Percentiles rank a stretch among this genome's conserved stretches.
These are phyloP conservation scores for Euleptes europaea DNA, from an alignment of 2,113 vertebrate genomes.

Conservation along the genomic window DNA sequence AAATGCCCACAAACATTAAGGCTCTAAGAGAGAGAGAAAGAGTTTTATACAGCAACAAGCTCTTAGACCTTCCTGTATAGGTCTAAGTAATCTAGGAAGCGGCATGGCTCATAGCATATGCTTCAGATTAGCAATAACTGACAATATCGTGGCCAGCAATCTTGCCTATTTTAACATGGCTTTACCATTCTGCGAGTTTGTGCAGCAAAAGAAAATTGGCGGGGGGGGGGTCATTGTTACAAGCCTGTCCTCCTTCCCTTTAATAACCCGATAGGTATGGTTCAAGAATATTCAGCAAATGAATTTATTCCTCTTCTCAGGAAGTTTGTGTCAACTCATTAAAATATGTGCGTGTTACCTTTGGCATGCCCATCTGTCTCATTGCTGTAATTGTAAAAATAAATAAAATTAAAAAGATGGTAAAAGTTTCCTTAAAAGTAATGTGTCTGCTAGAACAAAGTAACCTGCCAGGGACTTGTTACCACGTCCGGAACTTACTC, in stretches of 20 bases:
- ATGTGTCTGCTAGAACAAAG: slow-evolving; percentile 65
- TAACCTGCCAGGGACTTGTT: slow-evolving; percentile 71
- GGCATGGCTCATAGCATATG: slow-evolving; percentile 38
- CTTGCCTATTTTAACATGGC: background rate
- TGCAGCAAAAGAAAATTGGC: slow-evolving; percentile 22
- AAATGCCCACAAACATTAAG: slow-evolving; percentile 57
- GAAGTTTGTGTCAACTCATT: slow-evolving; percentile 66
- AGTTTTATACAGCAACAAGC: slow-evolving; percentile 40
- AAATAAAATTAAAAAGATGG: slow-evolving; percentile 55
- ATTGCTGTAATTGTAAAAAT: slow-evolving; percentile 70
- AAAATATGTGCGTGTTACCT: slow-evolving; percentile 66
- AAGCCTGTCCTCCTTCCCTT: slow-evolving; percentile 15
- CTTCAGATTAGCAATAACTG: slow-evolving; percentile 44
- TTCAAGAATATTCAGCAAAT: slow-evolving; percentile 37
- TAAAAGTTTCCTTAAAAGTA: slow-evolving; percentile 71
- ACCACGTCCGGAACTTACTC: slow-evolving; percentile 71
- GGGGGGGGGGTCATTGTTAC: slow-evolving; percentile 14
- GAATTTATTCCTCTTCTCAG: slow-evolving; percentile 51
- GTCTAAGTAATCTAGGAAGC: slow-evolving; percentile 41
- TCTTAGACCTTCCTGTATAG: slow-evolving; percentile 57
- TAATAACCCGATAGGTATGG: slow-evolving; percentile 50
- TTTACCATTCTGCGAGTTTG: slow-evolving; percentile 23
- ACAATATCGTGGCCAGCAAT: slow-evolving; percentile 34
- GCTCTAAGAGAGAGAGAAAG: slow-evolving; percentile 5
- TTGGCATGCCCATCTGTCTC: slow-evolving; percentile 60